Evolutionary conservation across 2,113 vertebrate species (phyloP).

Genomic region (Hemichromis elongatus): DNA sequence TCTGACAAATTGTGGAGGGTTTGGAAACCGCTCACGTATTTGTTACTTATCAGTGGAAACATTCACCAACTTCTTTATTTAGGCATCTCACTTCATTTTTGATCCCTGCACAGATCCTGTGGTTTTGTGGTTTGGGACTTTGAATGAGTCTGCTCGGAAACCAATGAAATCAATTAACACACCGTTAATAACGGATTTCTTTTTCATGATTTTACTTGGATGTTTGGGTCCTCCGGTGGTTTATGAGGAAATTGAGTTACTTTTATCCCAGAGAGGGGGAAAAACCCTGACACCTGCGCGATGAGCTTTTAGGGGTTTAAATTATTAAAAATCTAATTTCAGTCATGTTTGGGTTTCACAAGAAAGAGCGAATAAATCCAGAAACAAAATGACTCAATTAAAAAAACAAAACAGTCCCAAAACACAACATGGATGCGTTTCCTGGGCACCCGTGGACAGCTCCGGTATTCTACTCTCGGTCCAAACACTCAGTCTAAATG

Average conservation of each 20-base stretch:
- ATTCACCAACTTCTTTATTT: not conserved
- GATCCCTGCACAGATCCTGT: not conserved
- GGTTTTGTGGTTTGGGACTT: accelerated
- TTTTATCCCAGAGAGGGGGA: not conserved
- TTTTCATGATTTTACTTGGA: not conserved
- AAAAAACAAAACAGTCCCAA: not conserved
- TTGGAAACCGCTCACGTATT: accelerated
- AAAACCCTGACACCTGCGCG: not conserved
- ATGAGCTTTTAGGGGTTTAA: not conserved
- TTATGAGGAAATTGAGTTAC: not conserved
- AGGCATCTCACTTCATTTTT: not conserved
- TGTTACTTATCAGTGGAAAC: accelerated
- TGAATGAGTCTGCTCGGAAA: not conserved
- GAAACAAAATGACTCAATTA: not conserved
- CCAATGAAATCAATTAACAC: not conserved
- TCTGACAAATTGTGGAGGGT: not conserved
- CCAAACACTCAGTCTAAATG: not conserved
- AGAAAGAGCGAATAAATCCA: not conserved
- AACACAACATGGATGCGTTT: not conserved
- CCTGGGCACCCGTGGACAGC: not conserved
- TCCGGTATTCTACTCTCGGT: not conserved
- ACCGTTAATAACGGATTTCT: not conserved
- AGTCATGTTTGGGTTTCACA: not conserved
- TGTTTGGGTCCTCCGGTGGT: not conserved
- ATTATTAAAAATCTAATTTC: not conserved